Conservation (phyloP, 1,140 invertebrate species). For the Aphelinus atriplicis region DNA sequence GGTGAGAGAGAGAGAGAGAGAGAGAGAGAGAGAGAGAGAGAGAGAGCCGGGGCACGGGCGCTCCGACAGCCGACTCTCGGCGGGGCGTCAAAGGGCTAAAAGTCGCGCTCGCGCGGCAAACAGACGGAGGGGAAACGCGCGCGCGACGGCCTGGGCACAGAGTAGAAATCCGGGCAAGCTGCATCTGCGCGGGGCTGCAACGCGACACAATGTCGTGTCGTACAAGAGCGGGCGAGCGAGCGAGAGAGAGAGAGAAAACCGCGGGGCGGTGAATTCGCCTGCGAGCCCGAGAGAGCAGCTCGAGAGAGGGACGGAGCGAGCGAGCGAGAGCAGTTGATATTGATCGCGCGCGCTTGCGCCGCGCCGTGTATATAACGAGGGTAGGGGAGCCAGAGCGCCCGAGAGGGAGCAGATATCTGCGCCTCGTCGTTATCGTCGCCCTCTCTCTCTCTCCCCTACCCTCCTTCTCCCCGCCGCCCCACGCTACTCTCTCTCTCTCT, state of each 20-base stretch:
- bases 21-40: slow-evolving; percentile 4
- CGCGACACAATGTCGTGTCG: slow-evolving; percentile 28
- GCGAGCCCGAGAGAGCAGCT: slow-evolving; percentile 11
- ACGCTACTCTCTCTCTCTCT: not conserved
- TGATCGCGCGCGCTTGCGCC: slow-evolving; percentile 16
- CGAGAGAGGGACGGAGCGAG: not conserved
- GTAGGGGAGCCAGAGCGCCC: not conserved
- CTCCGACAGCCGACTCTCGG: slow-evolving; percentile 4
- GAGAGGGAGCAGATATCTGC: not conserved
- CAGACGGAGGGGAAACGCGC: slow-evolving; percentile 17
- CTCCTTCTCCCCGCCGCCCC: too few relatives aligned
- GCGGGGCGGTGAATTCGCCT: not conserved
- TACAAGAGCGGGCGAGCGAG: too few relatives aligned
- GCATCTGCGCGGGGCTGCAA: not conserved
- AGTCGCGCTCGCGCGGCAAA: not conserved
- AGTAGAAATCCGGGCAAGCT: too few relatives aligned
- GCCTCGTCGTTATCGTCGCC: slow-evolving; percentile 7
- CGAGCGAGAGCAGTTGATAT: slow-evolving; percentile 29
- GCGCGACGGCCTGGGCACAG: not conserved
- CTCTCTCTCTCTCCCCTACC: not conserved
- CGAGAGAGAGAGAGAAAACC: not conserved
- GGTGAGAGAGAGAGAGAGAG: not conserved
- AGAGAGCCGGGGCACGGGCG: slow-evolving; percentile 6
- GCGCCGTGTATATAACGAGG: slow-evolving; percentile 23
- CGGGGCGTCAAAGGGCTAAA: not conserved